phyloP scores from a whole-genome alignment of 2,888 invertebrate genomes.

The Ichneumon xanthorius region DNA sequence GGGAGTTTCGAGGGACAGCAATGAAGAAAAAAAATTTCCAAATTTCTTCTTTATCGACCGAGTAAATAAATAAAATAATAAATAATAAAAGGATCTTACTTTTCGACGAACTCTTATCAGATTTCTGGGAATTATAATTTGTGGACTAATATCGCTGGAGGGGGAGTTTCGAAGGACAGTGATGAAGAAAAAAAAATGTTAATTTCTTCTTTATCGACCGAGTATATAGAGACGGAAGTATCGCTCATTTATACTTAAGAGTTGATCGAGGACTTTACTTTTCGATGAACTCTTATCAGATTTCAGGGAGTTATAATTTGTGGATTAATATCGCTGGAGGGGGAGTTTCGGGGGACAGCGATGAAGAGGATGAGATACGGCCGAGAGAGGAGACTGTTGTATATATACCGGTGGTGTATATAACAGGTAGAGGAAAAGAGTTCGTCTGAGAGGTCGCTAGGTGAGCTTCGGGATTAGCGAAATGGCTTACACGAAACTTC shows the following conservation, averaged over 20 bases:
- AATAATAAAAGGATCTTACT: no score
- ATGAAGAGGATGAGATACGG: neutral
- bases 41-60: neutral
- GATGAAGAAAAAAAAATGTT: neutral
- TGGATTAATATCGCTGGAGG: neutral
- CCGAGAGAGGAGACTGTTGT: slow-evolving; percentile 8
- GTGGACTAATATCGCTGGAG: neutral
- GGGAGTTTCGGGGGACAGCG: neutral
- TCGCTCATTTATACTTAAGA: neutral
- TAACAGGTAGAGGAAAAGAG: slow-evolving; percentile 17
- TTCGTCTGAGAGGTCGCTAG: slow-evolving; percentile 32
- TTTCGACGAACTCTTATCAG: neutral
- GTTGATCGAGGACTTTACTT: neutral
- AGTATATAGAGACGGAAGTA: neutral
- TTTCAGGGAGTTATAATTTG: neutral
- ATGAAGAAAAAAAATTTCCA: neutral
- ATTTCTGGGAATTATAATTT: neutral
- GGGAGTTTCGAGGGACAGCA: neutral
- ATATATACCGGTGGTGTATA: neutral
- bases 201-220: neutral
- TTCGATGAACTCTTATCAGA: neutral
- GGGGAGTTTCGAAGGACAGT: neutral
- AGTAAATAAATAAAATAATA: no score
- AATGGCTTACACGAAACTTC: slow-evolving; percentile 78
- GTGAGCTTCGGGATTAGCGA: slow-evolving; percentile 70